Percentiles rank a stretch among this genome's conserved stretches.
These are phyloP conservation scores for Aphelocoma californica DNA, from an alignment of 2,797 vertebrate species.

Conservation along the genomic window DNA sequence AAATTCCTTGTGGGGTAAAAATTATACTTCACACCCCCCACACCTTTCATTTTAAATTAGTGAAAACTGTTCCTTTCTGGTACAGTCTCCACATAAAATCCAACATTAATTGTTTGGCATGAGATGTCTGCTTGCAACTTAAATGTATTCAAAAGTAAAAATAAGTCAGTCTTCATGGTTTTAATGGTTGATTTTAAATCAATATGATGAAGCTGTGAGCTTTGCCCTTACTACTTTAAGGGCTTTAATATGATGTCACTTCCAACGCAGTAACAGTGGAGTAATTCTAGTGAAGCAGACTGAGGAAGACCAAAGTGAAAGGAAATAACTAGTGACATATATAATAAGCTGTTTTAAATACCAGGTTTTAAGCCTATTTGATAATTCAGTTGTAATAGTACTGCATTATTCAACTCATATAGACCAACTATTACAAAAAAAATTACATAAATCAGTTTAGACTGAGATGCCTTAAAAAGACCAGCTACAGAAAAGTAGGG, in stretches of 20 bases:
- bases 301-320: not conserved
- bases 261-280: not conserved
- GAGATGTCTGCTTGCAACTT: not conserved
- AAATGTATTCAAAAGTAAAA: not conserved
- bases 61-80: not conserved
- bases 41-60: not conserved
- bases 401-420: not conserved
- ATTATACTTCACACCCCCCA: rapidly evolving
- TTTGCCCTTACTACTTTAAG: not conserved
- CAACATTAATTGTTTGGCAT: not conserved
- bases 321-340: not conserved
- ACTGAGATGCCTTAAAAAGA: not conserved
- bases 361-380: not conserved
- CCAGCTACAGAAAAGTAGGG: not conserved
- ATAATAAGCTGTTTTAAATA: not conserved
- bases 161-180: not conserved
- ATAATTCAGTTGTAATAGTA: not conserved
- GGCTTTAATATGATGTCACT: not conserved
- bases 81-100: not conserved
- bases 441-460: not conserved
- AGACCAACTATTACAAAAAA: not conserved
- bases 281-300: not conserved
- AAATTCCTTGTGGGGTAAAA: not conserved
- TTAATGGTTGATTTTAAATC: not conserved
- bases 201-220: not conserved